Base-by-base conservation (phyloP, 2,113 vertebrate species). In the Falco punctatus region DNA sequence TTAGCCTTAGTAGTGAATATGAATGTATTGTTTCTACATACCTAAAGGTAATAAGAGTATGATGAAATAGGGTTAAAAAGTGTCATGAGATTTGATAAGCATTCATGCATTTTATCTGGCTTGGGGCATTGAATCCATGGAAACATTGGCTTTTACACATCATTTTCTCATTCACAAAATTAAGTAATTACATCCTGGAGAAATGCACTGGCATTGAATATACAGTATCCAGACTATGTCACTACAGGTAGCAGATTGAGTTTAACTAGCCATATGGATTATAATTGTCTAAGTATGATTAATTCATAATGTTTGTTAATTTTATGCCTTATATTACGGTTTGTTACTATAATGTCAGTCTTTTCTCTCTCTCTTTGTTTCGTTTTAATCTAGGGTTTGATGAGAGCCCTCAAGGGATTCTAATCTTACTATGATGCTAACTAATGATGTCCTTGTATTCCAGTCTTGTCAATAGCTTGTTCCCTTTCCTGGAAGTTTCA, bases 251-350 rank as follows among this genome's bases (percentile, higher is more conserved):
- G 98, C 99, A 99, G 99, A 99, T 99, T 99, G 99, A 97, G 97
- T 99, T 99, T 99, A 99, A 99, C 99, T 99, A 98, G 98, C 99
- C 99, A 99, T 99, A 99, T 99, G 99, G 99, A 97, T 99, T 98
- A 97, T 99, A 99, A 99, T 99, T 98, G 98, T 98, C 97, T 97
- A 97, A 98, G 98, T 99, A 98, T 98, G 99, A 99, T 99, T 99
- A 99, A 98, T 99, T 98, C 98, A 98, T 99, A 98, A 98, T 99
- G 98, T 99, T 99, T 99, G 98, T 98, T 98, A 98, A 98, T 99
- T 99, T 99, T 99, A 99, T 99, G 99, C 98, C 97, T 99, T 99
- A 98, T 98, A 97, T 99, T 99, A 99, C 97, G 98, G 98, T 98
- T 98, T 99, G 99, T 99, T 99, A 99, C 98, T 98, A 98, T 96